These are phyloP conservation scores for Acinonyx jubatus DNA, from an alignment of 2,113 vertebrate species.

Conservation along the genomic window DNA sequence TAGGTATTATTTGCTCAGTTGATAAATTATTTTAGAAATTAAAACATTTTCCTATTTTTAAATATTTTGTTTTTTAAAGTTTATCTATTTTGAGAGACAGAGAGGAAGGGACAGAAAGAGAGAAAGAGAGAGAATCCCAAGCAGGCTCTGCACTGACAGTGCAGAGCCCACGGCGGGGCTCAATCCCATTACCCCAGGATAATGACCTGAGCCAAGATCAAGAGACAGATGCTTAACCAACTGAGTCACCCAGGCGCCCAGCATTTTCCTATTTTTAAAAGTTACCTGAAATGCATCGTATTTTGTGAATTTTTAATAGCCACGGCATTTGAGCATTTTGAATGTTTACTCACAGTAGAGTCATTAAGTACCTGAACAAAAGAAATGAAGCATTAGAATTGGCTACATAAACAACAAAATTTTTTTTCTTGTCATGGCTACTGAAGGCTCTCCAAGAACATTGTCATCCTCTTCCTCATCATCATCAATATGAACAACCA, in stretches of 20 bases:
- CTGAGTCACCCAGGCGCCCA: too few relatives aligned
- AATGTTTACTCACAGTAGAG: constrained; percentile 14
- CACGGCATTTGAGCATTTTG: constrained; percentile 64
- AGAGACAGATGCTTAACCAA: too few relatives aligned
- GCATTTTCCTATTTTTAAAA: constrained; percentile 59
- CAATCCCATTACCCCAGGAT: too few relatives aligned
- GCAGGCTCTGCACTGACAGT: too few relatives aligned
- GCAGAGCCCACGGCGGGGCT: too few relatives aligned
- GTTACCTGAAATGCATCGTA: constrained; percentile 85
- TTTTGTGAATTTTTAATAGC: constrained; percentile 73
- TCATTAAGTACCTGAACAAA: constrained; percentile 80
- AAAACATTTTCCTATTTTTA: constrained; percentile 54
- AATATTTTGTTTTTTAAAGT: not conserved
- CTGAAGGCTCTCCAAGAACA: not conserved
- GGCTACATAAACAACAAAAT: constrained; percentile 4
- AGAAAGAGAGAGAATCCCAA: too few relatives aligned
- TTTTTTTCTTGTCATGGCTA: not conserved
- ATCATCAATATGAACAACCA: not conserved
- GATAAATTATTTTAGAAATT: constrained; percentile 51
- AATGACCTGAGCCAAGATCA: too few relatives aligned
- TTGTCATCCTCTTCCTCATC: not conserved
- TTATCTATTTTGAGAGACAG: too few relatives aligned
- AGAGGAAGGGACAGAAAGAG: too few relatives aligned
- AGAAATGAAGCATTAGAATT: constrained; percentile 62
- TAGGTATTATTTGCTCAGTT: constrained; percentile 58